A percentile compares a stretch with the other conserved stretches of the same genome.
phyloP scores from a whole-genome alignment of 2,888 invertebrate genomes.

The Sepiola atlantica region DNA sequence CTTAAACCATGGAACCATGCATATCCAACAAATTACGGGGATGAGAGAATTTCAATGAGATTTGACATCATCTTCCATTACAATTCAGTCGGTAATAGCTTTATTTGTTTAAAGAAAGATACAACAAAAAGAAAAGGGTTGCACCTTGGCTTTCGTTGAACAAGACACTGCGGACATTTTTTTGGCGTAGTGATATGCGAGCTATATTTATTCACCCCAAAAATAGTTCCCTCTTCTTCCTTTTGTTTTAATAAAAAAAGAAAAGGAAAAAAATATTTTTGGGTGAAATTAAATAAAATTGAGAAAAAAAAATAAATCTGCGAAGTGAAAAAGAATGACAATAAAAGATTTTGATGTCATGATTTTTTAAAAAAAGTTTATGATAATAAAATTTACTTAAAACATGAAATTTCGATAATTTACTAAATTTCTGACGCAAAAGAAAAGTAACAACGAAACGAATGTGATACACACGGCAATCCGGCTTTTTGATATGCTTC shows the following conservation, averaged over 20 bases:
- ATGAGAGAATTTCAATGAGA: neutral
- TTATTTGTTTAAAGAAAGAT: neutral
- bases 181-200: neutral
- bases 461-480: constrained; percentile 12
- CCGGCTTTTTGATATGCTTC: neutral
- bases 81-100: neutral
- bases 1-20: neutral
- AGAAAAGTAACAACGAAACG: neutral
- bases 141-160: neutral
- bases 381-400: constrained; percentile 6
- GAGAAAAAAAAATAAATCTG: neutral
- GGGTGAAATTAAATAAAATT: neutral
- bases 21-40: neutral
- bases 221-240: neutral
- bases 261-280: neutral
- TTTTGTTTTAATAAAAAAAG: neutral
- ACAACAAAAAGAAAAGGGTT: neutral
- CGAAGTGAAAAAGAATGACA: neutral
- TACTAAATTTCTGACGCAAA: neutral
- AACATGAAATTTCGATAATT: neutral
- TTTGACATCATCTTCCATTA: neutral
- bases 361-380: neutral
- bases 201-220: neutral
- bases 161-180: constrained; percentile 19
- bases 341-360: neutral